These are phyloP conservation scores for Sericinus montela DNA, from an alignment of 2,888 invertebrate genomes.

Conservation along the genomic window DNA sequence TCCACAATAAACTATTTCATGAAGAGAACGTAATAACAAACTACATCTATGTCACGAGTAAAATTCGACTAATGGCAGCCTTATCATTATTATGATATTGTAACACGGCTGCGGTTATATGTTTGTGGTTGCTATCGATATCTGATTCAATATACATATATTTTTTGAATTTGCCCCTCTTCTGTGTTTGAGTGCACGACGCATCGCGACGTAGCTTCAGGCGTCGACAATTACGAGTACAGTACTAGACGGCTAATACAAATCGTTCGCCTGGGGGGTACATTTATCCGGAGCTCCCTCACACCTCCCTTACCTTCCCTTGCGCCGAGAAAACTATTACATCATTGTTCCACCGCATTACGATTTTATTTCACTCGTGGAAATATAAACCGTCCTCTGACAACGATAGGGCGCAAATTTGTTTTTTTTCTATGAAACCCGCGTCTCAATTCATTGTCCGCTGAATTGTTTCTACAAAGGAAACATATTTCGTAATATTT, in stretches of 20 bases:
- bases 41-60: too few species aligned
- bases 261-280: conserved; percentile 71
- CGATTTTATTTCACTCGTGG: conserved; percentile 39
- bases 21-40: too few species aligned
- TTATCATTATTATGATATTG: too few species aligned
- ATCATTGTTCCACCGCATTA: conserved; percentile 48
- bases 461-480: conserved; percentile 20
- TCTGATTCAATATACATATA: conserved; percentile 25
- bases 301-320: conserved; percentile 39
- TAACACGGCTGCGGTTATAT: too few species aligned
- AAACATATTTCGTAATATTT: conserved; percentile 32
- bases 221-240: conserved; percentile 74
- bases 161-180: conserved; percentile 46
- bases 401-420: conserved; percentile 35
- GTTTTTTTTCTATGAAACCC: conserved; percentile 28
- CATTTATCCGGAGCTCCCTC: conserved; percentile 54
- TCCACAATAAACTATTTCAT: too few species aligned
- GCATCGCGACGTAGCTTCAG: conserved; percentile 48
- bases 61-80: too few species aligned
- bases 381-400: conserved; percentile 37
- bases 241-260: conserved; percentile 76
- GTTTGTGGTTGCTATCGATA: conserved; percentile 36
- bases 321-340: conserved; percentile 58
- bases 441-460: conserved; percentile 18
- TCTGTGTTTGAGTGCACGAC: conserved; percentile 57